Evolutionary conservation across 2,113 vertebrate genomes (phyloP), one percentile per base, ranked within the genome.

Genomic region (Malaclemys terrapin): DNA sequence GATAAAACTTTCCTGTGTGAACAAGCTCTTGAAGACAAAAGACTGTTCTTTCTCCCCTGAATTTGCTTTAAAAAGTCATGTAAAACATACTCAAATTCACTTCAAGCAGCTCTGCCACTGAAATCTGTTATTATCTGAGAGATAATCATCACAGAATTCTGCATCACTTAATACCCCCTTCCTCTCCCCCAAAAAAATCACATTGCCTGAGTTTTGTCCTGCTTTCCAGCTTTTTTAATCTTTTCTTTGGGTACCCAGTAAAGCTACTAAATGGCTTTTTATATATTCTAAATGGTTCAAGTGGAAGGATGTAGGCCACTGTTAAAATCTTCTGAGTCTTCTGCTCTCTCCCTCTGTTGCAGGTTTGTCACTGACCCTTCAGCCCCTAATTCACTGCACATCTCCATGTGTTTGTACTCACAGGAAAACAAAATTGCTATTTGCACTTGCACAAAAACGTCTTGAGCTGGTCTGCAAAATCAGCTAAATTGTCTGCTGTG

Each of bases 401-500:
- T 10, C 75, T 82, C 62, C 22, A 49, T 25, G 6, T 25, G 45
- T 85, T 79, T 79, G 85, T 50, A 52, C 53, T 84, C 75, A 27
- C 1, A 82, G 72, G 62, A 85, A 88, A 96, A 47, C 22, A 91
- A 47, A 89, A 52, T 2, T n/a, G 45, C 53, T 91, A 79, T 53
- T 88, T 92, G 81, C 10, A 80, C 12, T 49, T 76, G 89, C 75
- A 82, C 1, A 2, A 14, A 85, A 95, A 72, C 49, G 2, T 20
- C 69, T 27, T 50, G 11, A 17, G 12, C 47, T 65, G 1, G 88
- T 95, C 84, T 95, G 82, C 89, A 93, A 87, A 76, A 85, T 93
- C 92, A 96, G 93, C 95, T 92, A 49, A 93, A 80, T 8, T 89
- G 88, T 76, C 85, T 89, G 87, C 69, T 59, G 56, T 29, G 69